A percentile compares a stretch with the other conserved stretches of the same genome.
phyloP scores from a whole-genome alignment of 1,140 invertebrate genomes.

The Teleogryllus occipitalis region DNA sequence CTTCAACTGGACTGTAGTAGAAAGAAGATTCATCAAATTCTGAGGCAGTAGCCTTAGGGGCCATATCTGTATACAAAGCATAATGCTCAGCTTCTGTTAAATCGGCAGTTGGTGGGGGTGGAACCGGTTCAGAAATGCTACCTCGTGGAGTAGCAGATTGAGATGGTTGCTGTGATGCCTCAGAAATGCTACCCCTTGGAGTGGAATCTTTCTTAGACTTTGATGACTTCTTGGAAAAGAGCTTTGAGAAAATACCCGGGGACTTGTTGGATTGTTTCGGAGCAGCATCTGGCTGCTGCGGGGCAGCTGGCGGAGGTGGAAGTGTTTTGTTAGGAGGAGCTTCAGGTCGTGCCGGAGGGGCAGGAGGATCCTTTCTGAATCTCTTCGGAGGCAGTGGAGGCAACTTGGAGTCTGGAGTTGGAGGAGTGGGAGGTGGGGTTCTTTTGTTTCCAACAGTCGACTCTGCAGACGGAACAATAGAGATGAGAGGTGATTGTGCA shows the following conservation, averaged over 20 bases:
- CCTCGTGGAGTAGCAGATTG: conserved; percentile 28
- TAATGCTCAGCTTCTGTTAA: conserved; percentile 79
- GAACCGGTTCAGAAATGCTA: conserved; percentile 27
- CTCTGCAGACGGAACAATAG: conserved; percentile 6
- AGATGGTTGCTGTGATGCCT: conserved; percentile 24
- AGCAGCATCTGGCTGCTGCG: conserved; percentile 26
- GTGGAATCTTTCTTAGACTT: conserved; percentile 13
- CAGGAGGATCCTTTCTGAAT: conserved; percentile 49
- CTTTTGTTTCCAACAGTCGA: conserved; percentile 3
- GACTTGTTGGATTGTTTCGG: conserved; percentile 43
- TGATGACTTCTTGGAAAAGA: conserved; percentile 40
- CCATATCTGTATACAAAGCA: conserved; percentile 72
- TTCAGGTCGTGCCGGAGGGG: conserved; percentile 18
- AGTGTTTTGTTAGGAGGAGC: conserved; percentile 33
- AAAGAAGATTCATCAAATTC: conserved; percentile 81
- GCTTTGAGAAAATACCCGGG: conserved; percentile 54
- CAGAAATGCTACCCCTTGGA: not conserved
- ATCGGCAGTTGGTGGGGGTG: conserved; percentile 35
- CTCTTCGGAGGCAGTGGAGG: conserved; percentile 72
- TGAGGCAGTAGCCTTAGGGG: conserved; percentile 71
- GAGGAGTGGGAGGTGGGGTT: not conserved
- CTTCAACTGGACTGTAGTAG: conserved; percentile 76
- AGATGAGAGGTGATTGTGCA: not conserved
- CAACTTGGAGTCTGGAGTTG: conserved; percentile 44
- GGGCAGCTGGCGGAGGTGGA: conserved; percentile 32